Evolutionary conservation across 2,797 vertebrate genomes (phyloP).

Genomic region (Acropternis orthonyx): DNA sequence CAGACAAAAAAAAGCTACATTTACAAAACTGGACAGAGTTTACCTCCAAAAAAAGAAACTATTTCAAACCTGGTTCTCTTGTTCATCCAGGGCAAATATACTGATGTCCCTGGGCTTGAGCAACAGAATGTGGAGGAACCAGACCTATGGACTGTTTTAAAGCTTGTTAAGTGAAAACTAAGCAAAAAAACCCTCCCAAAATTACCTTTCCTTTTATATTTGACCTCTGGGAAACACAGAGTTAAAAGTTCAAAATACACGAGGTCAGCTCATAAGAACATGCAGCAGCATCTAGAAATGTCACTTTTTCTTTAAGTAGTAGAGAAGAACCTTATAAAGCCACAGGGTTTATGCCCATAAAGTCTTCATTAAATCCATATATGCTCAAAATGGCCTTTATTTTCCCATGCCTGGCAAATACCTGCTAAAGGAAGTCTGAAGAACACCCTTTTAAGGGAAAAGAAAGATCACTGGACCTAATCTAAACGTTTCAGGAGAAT

Average conservation of each 20-base stretch:
- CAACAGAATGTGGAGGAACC: neutral
- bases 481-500: neutral
- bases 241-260: neutral
- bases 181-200: neutral
- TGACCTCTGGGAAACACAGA: neutral
- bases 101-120: neutral
- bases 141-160: neutral
- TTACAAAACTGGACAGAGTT: neutral
- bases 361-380: neutral
- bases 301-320: neutral
- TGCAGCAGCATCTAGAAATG: neutral
- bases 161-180: neutral
- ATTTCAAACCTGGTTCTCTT: neutral
- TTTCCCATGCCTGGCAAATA: neutral
- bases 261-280: neutral
- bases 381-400: neutral
- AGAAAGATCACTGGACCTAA: neutral
- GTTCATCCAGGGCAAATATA: neutral
- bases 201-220: neutral
- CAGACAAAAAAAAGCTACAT: neutral
- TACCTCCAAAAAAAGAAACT: neutral
- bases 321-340: neutral
- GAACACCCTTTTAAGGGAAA: neutral
- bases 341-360: neutral
- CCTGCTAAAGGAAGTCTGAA: neutral